Conservation (phyloP, 1,140 invertebrate genomes). For the Pemphigus obesinymphae region DNA sequence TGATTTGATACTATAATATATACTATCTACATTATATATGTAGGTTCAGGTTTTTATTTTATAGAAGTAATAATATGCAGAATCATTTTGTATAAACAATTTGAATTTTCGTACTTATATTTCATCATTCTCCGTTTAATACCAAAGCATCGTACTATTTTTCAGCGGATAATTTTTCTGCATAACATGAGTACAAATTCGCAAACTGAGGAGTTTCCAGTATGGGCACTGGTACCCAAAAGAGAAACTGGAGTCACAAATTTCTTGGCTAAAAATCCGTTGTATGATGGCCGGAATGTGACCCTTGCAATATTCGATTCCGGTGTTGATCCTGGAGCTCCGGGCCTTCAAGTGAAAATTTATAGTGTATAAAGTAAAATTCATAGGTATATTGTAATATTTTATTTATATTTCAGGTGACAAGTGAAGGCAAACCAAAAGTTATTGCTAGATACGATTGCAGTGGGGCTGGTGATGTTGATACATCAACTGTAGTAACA, state of each 20-base stretch:
- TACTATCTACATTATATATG: too few relatives aligned
- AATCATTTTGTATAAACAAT: neutral
- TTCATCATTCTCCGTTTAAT: neutral
- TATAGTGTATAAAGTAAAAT: neutral
- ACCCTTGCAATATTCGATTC: slow-evolving; percentile 95
- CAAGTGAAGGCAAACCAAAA: slow-evolving; percentile 82
- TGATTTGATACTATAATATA: too few relatives aligned
- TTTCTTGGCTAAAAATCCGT: slow-evolving; percentile 86
- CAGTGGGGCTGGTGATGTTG: slow-evolving; percentile 90
- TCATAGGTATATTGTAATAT: slow-evolving; percentile 41
- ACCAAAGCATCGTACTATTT: neutral
- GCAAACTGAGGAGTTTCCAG: slow-evolving; percentile 62
- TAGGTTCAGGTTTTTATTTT: too few relatives aligned
- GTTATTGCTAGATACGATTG: slow-evolving; percentile 93
- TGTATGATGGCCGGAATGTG: slow-evolving; percentile 86
- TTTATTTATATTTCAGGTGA: slow-evolving; percentile 60
- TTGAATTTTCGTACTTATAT: neutral
- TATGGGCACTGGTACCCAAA: slow-evolving; percentile 83
- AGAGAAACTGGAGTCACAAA: slow-evolving; percentile 86
- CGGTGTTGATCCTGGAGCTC: slow-evolving; percentile 92
- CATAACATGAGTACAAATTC: slow-evolving; percentile 21
- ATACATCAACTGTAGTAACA: slow-evolving; percentile 77
- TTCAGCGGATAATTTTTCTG: neutral
- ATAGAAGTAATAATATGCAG: neutral
- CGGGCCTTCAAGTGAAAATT: slow-evolving; percentile 78